Evolutionary conservation across 2,797 vertebrate genomes (phyloP).

Genomic region (Danio albolineatus): DNA sequence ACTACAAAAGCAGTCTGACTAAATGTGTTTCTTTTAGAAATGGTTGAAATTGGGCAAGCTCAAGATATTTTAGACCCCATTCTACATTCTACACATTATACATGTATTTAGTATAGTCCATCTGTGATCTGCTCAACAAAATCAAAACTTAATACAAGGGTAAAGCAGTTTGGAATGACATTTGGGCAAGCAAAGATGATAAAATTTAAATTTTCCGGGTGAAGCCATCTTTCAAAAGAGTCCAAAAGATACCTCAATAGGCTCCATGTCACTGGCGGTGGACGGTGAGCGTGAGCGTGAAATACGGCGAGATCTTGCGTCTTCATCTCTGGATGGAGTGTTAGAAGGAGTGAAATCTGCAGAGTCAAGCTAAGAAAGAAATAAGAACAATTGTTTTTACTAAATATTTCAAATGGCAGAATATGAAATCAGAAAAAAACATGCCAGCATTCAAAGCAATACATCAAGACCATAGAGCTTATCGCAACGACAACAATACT

Average conservation of each 20-base stretch:
- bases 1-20: too few species aligned
- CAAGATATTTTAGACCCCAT: too few species aligned
- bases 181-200: not conserved
- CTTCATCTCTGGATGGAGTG: conserved; percentile 87
- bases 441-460: conserved; percentile 55
- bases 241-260: conserved; percentile 80
- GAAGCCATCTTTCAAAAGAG: not conserved
- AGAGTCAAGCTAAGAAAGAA: conserved; percentile 85
- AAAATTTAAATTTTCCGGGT: not conserved
- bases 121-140: too few species aligned
- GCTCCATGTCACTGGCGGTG: conserved; percentile 89
- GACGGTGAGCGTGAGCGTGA: conserved; percentile 90
- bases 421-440: not conserved
- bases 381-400: not conserved
- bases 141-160: too few species aligned
- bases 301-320: conserved; percentile 85
- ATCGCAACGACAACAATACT: not conserved
- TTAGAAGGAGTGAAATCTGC: conserved; percentile 91
- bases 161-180: not conserved
- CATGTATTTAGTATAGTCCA: too few species aligned
- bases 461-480: conserved; percentile 52
- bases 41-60: too few species aligned
- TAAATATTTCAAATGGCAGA: not conserved
- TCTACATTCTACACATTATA: too few species aligned
- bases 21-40: too few species aligned